These are phyloP conservation scores for Trididemnum nubilum DNA, from an alignment of 23 tunicate genomes.

Conservation along the genomic window DNA sequence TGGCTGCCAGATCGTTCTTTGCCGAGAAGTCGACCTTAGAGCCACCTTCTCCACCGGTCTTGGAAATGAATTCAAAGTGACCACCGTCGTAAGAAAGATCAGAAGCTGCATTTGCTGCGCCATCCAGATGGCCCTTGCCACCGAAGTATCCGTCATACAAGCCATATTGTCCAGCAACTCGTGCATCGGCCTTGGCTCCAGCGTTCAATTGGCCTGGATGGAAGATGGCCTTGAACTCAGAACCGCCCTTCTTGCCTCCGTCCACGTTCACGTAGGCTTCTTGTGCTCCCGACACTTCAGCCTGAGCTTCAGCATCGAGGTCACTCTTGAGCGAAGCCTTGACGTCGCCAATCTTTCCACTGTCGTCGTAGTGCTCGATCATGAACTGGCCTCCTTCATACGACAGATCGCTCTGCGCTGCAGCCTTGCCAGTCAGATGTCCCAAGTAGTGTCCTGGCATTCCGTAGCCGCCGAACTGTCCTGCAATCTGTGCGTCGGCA, in stretches of 20 bases:
- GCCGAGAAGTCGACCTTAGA: not conserved
- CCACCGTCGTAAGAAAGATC: not conserved
- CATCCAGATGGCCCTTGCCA: constrained; percentile 2
- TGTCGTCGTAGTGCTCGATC: not conserved
- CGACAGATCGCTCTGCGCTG: not conserved
- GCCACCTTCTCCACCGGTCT: constrained; percentile 2
- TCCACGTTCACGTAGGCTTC: not conserved
- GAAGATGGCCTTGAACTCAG: not conserved
- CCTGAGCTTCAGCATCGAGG: not conserved
- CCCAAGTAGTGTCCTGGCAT: not conserved
- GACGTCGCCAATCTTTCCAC: not conserved
- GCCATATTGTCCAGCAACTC: constrained; percentile 1
- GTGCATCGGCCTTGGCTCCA: not conserved
- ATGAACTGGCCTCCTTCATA: not conserved
- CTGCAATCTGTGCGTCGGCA: constrained; percentile 9
- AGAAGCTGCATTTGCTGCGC: not conserved
- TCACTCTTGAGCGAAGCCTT: not conserved
- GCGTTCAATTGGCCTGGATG: not conserved
- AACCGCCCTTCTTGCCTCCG: constrained; percentile 22
- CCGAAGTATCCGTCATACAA: constrained; percentile 10
- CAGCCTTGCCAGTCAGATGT: not conserved
- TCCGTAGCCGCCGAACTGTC: not conserved
- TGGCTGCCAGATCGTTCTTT: constrained; percentile 12
- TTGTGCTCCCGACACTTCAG: not conserved
- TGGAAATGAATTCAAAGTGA: not conserved